Evolutionary conservation across 2,797 vertebrate species (phyloP), one percentile per base, ranked within the genome.

Genomic region (Allobates femoralis): DNA sequence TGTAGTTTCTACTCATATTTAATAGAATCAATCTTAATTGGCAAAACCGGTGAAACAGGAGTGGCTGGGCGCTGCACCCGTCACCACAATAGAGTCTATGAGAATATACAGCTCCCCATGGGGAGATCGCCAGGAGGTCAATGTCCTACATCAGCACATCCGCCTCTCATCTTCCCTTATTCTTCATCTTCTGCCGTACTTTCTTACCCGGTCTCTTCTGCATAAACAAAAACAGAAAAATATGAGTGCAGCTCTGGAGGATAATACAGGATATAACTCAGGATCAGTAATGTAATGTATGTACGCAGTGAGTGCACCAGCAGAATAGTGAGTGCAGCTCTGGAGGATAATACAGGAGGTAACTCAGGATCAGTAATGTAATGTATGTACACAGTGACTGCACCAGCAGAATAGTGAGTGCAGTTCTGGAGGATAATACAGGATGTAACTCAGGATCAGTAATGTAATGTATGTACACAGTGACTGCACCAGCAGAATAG

Each of bases 191-290:
- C 91, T 93, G 96, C 83, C 97, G 94, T 5, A 93, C 90, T 55
- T 94, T 94, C 91, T 99, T 99, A 78, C 98, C 98, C 0, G 97
- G 98, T 66, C 98, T 96, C 91, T 98, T 99, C 98, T 99, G 93
- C 1, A 91, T 18, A 92, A 67, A 58, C 91, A 81, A 19, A n/a
- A 2, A 37, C 12, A 12, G 14, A 53, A 53, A 51, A 16, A 53
- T 3, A n/a, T n/a, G n/a, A n/a, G n/a, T n/a, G 51, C 51, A 10
- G 11, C 50, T 51, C 4, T 51, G 21, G 21, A 58, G 10, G 1
- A 23, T 64, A 28, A 30, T 28, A 30, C 60, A 30, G 26, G 60
- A 28, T 64, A 26, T 28, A 64, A 15, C 12, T 64, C 60, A 28
- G 62, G 26, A 30, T 28, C 37, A 41, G 5, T n/a, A n/a, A 67